Base-by-base conservation (phyloP, 2,888 invertebrate species). In the Melitaea athalia region DNA sequence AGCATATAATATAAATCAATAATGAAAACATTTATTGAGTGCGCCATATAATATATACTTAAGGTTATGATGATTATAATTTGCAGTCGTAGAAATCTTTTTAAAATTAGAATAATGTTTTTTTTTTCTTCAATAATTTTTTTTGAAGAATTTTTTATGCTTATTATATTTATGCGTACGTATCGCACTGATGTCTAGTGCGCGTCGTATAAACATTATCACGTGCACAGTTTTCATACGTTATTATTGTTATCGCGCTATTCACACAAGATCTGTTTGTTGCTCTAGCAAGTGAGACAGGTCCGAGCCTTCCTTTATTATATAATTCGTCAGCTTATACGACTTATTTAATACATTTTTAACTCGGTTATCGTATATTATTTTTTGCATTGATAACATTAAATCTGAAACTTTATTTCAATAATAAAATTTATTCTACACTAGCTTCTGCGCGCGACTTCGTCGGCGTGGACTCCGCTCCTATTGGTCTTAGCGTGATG, bases 231-330 rank as follows among this genome's bases (percentile, higher is more conserved):
- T 64, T 63, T 72, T 60, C 65, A 65, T 65, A 63, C 71, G 66
- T 68, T 65, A 69, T 68, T 70, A 64, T 70, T 67, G 68, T 73
- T 73, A 68, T 72, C 73, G 61, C 64, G 59, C 67, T 70, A 67
- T 69, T 72, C 71, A 69, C 50, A 69, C 67, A 67, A 69, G 69
- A 72, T 67, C 57, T 69, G 69, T 66, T 66, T 69, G 69, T 71
- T 62, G 66, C 62, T 63, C 60, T 69, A 24, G 71, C 67, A 72
- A 70, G 64, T 59, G 63, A 63, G 70, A 70, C 70, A 70, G 65
- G 70, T 72, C 67, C 64, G 65, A 49, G 69, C 59, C 47, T 55
- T 53, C 45, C 59, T 38, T 38, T 38, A 38, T 70, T 69, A 69
- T 64, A 59, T 72, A 70, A 70, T 52, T 52, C 38, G 14, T n/a